Base-by-base conservation (phyloP, 2,888 invertebrate species). In the Drosophila pegasa region DNA sequence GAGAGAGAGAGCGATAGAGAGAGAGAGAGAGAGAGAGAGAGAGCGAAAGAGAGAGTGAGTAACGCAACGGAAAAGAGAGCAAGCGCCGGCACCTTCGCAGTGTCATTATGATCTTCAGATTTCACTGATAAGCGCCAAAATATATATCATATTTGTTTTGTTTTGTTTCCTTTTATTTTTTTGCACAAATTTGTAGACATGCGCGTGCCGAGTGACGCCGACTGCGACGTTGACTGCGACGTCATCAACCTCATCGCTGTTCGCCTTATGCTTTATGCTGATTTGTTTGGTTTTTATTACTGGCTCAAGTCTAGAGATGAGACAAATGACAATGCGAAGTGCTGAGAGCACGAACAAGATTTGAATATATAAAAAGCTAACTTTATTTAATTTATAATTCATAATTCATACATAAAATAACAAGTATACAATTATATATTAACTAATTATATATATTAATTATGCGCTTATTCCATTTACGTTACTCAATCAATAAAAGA, bases 151-250 rank as follows among this genome's bases (percentile, higher is more conserved):
- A 25, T 25, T 62, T 45, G 1, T 43, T 43, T 43, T 20, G 20
- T 40, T 22, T 33, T 25, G 2, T 16, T 27, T 16, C 3, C 6
- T 10, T 20, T 14, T 8, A 6, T 33, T n/a, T 29, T 14, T 38
- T 56, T 43, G 5, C 5, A 40, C 22, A 40, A 50, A 9, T 20
- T 48, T 57, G 60, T 37, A 50, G 58, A 63, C 74, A 37, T 71
- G 86, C 77, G 64, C 70, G 82, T 80, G 84, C 78, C 78, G 37
- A 47, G 65, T 66, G 59, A 62, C 38, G 58, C 25, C 54, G 63
- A 48, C 41, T 55, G 57, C 70, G 61, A 64, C 40, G 60, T 55
- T 47, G 61, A 45, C 41, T 59, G 60, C 77, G 47, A 80, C 81
- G 86, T 86, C 86, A 85, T 56, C 45, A 51, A 22, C 29, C 52